Base-by-base conservation (phyloP, 2,113 vertebrate genomes). In the Sinocyclocheilus anshuiensis region DNA sequence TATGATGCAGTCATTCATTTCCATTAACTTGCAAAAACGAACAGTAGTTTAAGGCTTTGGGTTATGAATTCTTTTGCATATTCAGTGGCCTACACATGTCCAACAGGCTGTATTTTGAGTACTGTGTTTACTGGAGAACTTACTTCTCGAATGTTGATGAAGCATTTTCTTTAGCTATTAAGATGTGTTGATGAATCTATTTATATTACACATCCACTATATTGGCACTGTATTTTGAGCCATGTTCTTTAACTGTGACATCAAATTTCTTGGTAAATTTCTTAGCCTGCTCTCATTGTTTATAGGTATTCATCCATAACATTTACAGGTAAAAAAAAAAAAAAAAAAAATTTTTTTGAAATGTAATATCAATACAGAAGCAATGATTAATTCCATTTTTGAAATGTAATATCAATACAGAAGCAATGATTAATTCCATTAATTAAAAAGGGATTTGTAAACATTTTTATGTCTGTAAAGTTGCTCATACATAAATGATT, bases 1-100 rank as follows among this genome's bases (percentile, higher is more conserved):
- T 59, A 83, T 74, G 65, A 83, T 83, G 81, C 81, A 57, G 24
- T 83, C n/a, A 39, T 42, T 83, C 12, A 74, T 83, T 83, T 74
- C 61, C 29, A 82, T 82, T 69, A 67, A 69, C 42, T 48, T 48
- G 39, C 45, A 82, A 45, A 82, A 36, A 45, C n/a, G 13, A 82
- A 5, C 2, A 33, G 79, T 36, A 39, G 0, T 65, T 45, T 81
- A 39, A 61, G 20, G 57, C 45, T 33, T 69, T 69, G 45, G 45
- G 18, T 53, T 82, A 22, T 65, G 4, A 48, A 50, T 82, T 67
- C 0, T 8, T 29, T 50, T 82, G 59, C n/a, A 50, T 69, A 22
- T 82, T 69, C 42, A 53, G 42, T 48, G 15, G n/a, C 22, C 26
- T 20, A 10, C 24, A 45, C n/a, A 26, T 50, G 59, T 26, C 1